A percentile compares a stretch with the other conserved stretches of the same genome.
phyloP scores from a whole-genome alignment of 2,113 vertebrate genomes.

The Parotia lawesii region DNA sequence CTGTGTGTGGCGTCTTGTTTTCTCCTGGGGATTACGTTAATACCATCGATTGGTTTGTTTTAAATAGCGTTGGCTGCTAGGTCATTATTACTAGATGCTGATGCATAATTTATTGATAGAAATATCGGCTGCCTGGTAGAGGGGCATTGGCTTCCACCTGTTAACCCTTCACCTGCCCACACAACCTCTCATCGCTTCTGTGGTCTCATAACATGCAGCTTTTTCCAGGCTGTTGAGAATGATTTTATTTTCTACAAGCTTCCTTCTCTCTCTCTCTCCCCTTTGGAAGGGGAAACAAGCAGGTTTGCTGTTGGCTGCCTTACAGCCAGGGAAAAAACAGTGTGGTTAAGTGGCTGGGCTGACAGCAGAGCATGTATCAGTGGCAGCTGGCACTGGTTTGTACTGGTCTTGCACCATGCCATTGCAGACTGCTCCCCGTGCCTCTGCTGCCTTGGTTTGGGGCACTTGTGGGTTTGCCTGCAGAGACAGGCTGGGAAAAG shows the following conservation, averaged over 20 bases:
- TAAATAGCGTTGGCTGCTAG: constrained; percentile 62
- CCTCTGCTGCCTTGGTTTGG: not conserved
- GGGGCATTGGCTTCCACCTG: constrained; percentile 40
- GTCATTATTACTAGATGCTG: constrained; percentile 65
- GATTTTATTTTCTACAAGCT: not conserved
- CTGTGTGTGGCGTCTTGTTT: constrained; percentile 46
- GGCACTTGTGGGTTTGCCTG: not conserved
- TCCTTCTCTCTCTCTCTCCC: not conserved
- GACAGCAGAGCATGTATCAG: not conserved
- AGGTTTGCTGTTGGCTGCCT: not conserved
- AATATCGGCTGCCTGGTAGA: constrained; percentile 53
- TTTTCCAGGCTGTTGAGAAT: not conserved
- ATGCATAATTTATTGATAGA: constrained; percentile 69
- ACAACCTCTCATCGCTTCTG: not conserved
- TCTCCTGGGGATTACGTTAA: constrained; percentile 59
- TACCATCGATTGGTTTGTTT: constrained; percentile 67
- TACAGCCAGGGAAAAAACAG: not conserved
- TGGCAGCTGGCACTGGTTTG: not conserved
- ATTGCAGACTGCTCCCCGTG: not conserved
- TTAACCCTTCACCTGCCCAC: constrained; percentile 57
- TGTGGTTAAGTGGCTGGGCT: not conserved
- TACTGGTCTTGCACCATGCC: not conserved
- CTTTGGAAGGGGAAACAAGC: not conserved
- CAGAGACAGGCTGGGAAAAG: not conserved
- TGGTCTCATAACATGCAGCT: not conserved